Conservation (phyloP, 2,113 vertebrate genomes). For the Jaculus jaculus region DNA sequence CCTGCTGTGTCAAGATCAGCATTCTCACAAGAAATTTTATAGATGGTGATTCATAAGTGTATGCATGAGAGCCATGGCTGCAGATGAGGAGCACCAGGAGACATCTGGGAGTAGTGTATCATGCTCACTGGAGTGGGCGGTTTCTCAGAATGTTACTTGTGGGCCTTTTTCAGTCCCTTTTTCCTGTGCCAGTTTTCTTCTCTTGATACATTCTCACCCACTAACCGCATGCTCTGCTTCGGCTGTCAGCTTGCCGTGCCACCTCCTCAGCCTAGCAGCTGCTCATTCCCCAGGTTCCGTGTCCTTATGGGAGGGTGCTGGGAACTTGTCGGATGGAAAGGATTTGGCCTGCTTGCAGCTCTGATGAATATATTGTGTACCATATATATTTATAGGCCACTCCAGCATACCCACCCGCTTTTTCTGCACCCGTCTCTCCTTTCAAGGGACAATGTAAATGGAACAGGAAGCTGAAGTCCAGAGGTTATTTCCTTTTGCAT, state of each 20-base stretch:
- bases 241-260: constrained; percentile 64
- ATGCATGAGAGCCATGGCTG: not conserved
- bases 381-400: not conserved
- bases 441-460: not conserved
- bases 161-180: constrained; percentile 63
- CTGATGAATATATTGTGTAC: not conserved
- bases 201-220: constrained; percentile 52
- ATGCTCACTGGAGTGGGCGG: not conserved
- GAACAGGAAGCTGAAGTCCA: not conserved
- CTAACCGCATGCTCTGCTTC: constrained; percentile 52
- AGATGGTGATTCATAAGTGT: constrained; percentile 20
- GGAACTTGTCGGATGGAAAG: constrained; percentile 34
- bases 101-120: not conserved
- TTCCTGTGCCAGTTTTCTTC: constrained; percentile 62
- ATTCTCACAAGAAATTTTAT: not conserved
- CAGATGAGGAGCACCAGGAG: not conserved
- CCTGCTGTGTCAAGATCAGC: not conserved
- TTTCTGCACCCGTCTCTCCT: not conserved
- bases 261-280: constrained; percentile 66
- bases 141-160: constrained; percentile 24
- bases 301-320: constrained; percentile 1
- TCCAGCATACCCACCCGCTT: not conserved
- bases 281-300: constrained; percentile 61
- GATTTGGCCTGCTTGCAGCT: not conserved
- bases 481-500: not conserved